These are phyloP conservation scores for Heterodera carotae DNA, from an alignment of 1,140 invertebrate genomes.

Conservation along the genomic window DNA sequence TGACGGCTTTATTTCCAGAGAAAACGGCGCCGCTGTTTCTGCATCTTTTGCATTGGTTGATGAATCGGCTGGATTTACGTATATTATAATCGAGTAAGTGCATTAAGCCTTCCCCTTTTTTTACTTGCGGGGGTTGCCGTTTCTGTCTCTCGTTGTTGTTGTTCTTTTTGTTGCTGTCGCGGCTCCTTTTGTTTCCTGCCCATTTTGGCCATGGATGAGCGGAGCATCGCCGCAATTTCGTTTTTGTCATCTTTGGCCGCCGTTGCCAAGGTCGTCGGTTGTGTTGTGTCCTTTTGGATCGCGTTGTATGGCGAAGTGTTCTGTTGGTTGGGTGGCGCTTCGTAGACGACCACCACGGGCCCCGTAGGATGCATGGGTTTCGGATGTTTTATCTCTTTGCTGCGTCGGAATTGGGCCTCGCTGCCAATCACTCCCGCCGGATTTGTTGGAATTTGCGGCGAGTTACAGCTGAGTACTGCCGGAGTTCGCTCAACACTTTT, in stretches of 20 bases:
- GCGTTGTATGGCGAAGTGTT: constrained; percentile 12
- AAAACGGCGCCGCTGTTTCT: background rate
- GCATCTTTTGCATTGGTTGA: background rate
- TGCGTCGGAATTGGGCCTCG: constrained; percentile 33
- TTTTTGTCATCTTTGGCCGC: constrained; percentile 14
- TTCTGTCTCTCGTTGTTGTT: background rate
- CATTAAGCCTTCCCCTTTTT: background rate
- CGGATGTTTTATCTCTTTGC: constrained; percentile 51
- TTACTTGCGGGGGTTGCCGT: background rate
- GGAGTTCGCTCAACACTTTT: background rate
- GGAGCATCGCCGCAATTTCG: constrained; percentile 29
- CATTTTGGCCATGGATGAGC: constrained; percentile 21
- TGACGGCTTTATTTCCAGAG: background rate
- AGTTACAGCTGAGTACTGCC: background rate
- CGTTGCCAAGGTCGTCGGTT: constrained; percentile 16
- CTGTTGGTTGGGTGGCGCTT: constrained; percentile 33
- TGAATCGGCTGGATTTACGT: background rate
- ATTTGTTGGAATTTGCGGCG: constrained; percentile 19
- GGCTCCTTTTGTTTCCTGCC: background rate
- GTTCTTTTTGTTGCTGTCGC: too few relatives aligned
- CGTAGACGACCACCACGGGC: constrained; percentile 36
- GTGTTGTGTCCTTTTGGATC: constrained; percentile 1
- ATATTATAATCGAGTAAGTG: background rate
- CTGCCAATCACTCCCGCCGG: constrained; percentile 41
- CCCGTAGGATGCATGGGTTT: constrained; percentile 39